Conservation (phyloP, 1,140 invertebrate species). For the Eubasilissa regina region DNA sequence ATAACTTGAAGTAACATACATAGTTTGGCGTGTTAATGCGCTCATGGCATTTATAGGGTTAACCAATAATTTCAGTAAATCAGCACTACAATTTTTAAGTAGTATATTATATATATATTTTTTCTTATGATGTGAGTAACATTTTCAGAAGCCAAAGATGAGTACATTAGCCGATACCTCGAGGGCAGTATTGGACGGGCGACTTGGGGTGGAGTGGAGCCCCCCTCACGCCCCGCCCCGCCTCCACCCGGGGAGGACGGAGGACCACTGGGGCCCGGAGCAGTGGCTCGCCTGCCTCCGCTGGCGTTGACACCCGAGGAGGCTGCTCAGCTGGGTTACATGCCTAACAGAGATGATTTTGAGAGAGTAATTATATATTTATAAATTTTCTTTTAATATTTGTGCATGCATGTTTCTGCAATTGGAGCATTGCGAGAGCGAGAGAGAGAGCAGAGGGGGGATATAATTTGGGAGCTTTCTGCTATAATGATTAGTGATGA, state of each 20-base stretch:
- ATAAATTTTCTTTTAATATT: too few relatives aligned
- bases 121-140: background rate
- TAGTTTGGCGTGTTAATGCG: too few relatives aligned
- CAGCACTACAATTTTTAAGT: background rate
- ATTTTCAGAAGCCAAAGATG: conserved; percentile 89
- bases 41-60: too few relatives aligned
- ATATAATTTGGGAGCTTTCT: too few relatives aligned
- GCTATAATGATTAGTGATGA: too few relatives aligned
- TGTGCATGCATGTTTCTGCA: too few relatives aligned
- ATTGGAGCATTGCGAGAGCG: too few relatives aligned
- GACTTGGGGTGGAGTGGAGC: conserved; percentile 83
- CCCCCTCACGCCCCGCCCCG: conserved; percentile 77
- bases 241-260: conserved; percentile 86
- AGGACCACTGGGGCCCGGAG: conserved; percentile 84
- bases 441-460: too few relatives aligned
- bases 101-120: too few relatives aligned
- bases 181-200: conserved; percentile 91
- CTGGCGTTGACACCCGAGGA: conserved; percentile 87
- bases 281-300: conserved; percentile 81
- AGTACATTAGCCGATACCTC: conserved; percentile 91
- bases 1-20: too few relatives aligned
- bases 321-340: conserved; percentile 93
- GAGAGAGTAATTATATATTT: conserved; percentile 79
- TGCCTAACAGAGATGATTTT: conserved; percentile 96
- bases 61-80: too few relatives aligned